Evolutionary conservation across 2,797 vertebrate species (phyloP), one percentile per base, ranked within the genome.

Genomic region (Basileuterus tristriatus): DNA sequence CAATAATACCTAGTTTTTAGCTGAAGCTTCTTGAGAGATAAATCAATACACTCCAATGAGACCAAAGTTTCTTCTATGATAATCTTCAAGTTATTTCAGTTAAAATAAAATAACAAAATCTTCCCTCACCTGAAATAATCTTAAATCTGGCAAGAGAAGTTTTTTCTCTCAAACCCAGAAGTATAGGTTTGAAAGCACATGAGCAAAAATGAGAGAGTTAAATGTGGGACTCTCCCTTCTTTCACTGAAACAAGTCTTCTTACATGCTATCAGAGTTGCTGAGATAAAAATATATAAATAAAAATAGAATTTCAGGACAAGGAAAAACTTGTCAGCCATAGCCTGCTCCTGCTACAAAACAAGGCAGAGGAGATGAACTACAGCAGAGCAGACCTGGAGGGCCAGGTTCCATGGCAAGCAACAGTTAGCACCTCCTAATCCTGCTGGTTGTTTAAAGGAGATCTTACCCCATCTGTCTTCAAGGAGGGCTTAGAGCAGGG

Each of bases 261-360:
- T 63, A 41, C 17, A 9, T 12, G 21, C n/a, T 74, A 60, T 52
- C 15, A 44, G 79, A 49, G 39, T 17, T 59, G 43, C 50, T 3
- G 2, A 92, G 71, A 67, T n/a, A 56, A 76, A 89, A 93, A 91
- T 53, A 92, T 85, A 24, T 43, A 83, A 88, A 92, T 55, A 69
- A 80, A 74, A 39, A 50, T 1, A 78, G 30, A 82, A 59, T 36
- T 20, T 43, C n/a, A 53, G 53, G 18, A 41, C 43, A 82, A 87
- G 32, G 24, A 7, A 55, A 81, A 59, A 14, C 9, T 14, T 36
- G 19, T 50, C 9, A 19, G 11, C 30, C 19, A 4, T 36, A 63
- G 55, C 6, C 32, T 0, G 1, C 12, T 87, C 29, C 49, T 74
- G 39, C 47, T 56, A 11, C 3, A 4, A 76, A 70, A 50, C 18